phyloP scores from a whole-genome alignment of 2,888 invertebrate genomes.

The Pristionchus maxplancki region DNA sequence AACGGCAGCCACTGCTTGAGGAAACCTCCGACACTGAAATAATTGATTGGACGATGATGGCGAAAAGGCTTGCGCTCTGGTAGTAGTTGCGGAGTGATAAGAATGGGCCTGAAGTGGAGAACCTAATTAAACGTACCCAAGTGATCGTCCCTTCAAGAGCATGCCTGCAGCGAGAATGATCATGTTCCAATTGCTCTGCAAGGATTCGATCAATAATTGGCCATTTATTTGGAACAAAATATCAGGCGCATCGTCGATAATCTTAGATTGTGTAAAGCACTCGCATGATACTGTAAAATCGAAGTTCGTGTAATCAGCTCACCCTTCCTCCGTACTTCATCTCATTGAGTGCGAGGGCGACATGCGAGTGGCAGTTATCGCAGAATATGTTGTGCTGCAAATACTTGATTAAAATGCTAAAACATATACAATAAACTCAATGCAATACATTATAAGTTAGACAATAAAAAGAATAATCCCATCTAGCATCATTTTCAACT shows the following conservation, averaged over 20 bases:
- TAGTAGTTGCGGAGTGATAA: not conserved
- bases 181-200: slow-evolving; percentile 79
- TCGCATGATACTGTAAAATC: no score
- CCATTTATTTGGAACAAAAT: not conserved
- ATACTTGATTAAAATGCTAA: not conserved
- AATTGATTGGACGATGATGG: no score
- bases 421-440: not conserved
- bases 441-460: not conserved
- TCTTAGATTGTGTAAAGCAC: not conserved
- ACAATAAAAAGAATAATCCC: no score
- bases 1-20: slow-evolving; percentile 80
- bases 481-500: no score
- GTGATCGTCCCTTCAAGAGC: slow-evolving; percentile 78
- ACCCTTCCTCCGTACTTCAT: slow-evolving; percentile 86
- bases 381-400: slow-evolving; percentile 92
- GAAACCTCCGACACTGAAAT: slow-evolving; percentile 74
- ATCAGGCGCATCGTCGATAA: not conserved
- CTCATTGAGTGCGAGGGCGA: slow-evolving; percentile 90
- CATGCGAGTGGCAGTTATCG: slow-evolving; percentile 99
- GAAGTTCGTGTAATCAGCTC: no score
- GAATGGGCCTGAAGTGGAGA: not conserved
- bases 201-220: not conserved
- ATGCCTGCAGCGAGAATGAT: slow-evolving; percentile 79
- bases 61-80: no score
- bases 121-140: slow-evolving; percentile 75